These are phyloP conservation scores for Thalassoma bifasciatum DNA, from an alignment of 2,113 vertebrate genomes.

Conservation along the genomic window DNA sequence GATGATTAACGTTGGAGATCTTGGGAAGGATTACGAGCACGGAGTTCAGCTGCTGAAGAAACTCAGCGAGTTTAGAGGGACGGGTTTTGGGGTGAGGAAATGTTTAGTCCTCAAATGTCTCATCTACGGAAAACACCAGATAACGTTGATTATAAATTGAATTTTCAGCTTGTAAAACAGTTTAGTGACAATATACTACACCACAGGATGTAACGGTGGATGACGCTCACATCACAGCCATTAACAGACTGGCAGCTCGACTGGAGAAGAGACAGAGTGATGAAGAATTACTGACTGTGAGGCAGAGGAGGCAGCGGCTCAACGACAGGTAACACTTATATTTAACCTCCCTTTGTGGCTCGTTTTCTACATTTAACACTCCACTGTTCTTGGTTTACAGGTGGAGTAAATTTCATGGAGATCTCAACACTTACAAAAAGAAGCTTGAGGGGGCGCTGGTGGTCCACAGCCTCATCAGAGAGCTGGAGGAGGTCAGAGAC, in stretches of 20 bases:
- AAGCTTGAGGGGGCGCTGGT: conserved; percentile 88
- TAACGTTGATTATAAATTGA: too few relatives aligned
- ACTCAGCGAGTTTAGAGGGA: conserved; percentile 84
- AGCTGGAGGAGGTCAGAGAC: conserved; percentile 87
- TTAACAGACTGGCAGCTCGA: conserved; percentile 82
- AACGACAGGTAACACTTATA: conserved; percentile 83
- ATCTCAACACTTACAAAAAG: conserved; percentile 85
- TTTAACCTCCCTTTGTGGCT: neutral
- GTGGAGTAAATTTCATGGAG: conserved; percentile 89
- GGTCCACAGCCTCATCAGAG: conserved; percentile 86
- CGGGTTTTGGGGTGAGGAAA: conserved; percentile 81
- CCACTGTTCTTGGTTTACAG: conserved; percentile 61
- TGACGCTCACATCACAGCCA: conserved; percentile 85
- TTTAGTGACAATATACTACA: neutral
- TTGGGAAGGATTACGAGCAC: conserved; percentile 90
- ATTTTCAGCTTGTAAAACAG: neutral
- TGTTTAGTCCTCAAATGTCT: too few relatives aligned
- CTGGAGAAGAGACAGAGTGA: conserved; percentile 85
- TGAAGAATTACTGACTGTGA: conserved; percentile 84
- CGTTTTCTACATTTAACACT: neutral
- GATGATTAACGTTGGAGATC: conserved; percentile 87
- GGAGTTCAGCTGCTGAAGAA: conserved; percentile 87
- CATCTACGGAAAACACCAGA: too few relatives aligned
- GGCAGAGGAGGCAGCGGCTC: conserved; percentile 83
- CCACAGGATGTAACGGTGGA: conserved; percentile 84